phyloP scores from a whole-genome alignment of 2,113 vertebrate genomes.

The chimpanzee (Pan troglodytes) region NHGRI_mPanTro3-v2.1_pri NC_072404.2:140467501-140468000 shows the following conservation, averaged over 20 bases:
- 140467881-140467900: neutral
- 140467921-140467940: neutral
- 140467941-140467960: neutral
- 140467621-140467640: slow-evolving; percentile 73
- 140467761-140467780: slow-evolving; percentile 30
- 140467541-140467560: slow-evolving; percentile 75
- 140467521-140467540: slow-evolving; percentile 72
- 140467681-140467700: slow-evolving; percentile 70
- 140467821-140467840: neutral
- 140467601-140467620: slow-evolving; percentile 73
- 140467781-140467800: slow-evolving; percentile 43
- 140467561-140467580: slow-evolving; percentile 64
- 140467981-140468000: neutral
- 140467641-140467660: slow-evolving; percentile 80
- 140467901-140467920: neutral
- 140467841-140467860: slow-evolving; percentile 31
- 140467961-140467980: neutral
- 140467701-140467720: slow-evolving; percentile 73
- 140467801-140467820: neutral
- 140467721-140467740: slow-evolving; percentile 67
- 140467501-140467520: slow-evolving; percentile 52
- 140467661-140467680: slow-evolving; percentile 74
- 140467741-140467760: slow-evolving; percentile 50
- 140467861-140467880: neutral
- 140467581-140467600: slow-evolving; percentile 58